phyloP scores from a whole-genome alignment of 2,797 vertebrate species.

The Pangasius krempfi region DNA sequence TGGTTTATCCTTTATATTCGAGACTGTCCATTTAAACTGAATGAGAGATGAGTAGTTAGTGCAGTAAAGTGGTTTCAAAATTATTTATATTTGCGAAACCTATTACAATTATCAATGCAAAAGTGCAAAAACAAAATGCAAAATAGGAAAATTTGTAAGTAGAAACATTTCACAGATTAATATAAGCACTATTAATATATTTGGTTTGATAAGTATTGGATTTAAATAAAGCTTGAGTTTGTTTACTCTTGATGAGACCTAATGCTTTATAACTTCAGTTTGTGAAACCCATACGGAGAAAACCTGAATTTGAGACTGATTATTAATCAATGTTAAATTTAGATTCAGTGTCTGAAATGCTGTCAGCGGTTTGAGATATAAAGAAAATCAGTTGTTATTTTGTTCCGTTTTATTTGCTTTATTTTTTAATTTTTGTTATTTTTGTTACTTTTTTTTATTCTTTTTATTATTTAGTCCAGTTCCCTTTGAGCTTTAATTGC shows the following conservation, averaged over 20 bases:
- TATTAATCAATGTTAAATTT: not conserved
- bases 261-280: not conserved
- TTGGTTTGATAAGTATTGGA: not conserved
- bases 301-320: not conserved
- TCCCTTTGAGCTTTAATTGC: not conserved
- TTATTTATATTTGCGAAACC: not conserved
- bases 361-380: not conserved
- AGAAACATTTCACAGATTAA: not conserved
- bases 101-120: not conserved
- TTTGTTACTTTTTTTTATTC: not conserved
- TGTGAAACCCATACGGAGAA: not conserved
- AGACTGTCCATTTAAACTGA: not conserved
- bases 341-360: not conserved
- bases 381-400: not conserved
- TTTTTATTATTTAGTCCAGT: not conserved
- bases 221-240: not conserved
- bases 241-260: not conserved
- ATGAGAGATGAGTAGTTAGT: not conserved
- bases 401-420: not conserved
- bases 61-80: not conserved
- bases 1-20: slow-evolving; percentile 25
- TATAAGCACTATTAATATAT: not conserved
- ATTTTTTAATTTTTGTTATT: not conserved
- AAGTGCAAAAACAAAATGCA: not conserved
- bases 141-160: not conserved